These are phyloP conservation scores for Jacana jacana DNA, from an alignment of 2,113 vertebrate genomes.

Conservation along the genomic window DNA sequence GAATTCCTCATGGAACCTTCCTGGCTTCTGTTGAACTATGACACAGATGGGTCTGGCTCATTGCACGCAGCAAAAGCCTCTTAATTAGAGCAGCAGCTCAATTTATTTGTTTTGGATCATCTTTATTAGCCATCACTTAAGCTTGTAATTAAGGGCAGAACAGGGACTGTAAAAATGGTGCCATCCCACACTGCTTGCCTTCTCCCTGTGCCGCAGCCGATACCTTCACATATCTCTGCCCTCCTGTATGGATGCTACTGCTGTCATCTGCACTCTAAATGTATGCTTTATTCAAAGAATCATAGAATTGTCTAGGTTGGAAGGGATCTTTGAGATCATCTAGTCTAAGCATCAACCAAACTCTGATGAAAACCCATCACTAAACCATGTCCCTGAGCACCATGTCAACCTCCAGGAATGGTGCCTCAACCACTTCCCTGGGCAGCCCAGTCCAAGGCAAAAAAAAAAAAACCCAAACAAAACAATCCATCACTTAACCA, in stretches of 20 bases:
- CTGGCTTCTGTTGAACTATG: not conserved
- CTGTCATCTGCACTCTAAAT: not conserved
- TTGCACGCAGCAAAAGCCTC: not conserved
- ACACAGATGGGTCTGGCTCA: constrained; percentile 32
- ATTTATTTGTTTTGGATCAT: constrained; percentile 56
- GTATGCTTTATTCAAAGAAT: not conserved
- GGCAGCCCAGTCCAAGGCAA: too few species aligned
- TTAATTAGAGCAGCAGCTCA: constrained; percentile 54
- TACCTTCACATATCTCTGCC: not conserved
- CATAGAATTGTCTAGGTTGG: too few species aligned
- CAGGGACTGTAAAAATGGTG: not conserved
- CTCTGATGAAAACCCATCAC: too few species aligned
- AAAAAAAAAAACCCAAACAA: too few species aligned
- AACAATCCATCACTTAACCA: too few species aligned
- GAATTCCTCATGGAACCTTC: not conserved
- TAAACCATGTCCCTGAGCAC: too few species aligned
- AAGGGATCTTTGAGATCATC: too few species aligned
- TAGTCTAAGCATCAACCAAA: too few species aligned
- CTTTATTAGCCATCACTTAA: constrained; percentile 40
- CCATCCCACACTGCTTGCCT: not conserved
- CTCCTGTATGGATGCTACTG: not conserved
- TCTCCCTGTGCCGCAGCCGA: not conserved
- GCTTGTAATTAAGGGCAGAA: constrained; percentile 12
- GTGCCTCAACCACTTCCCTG: too few species aligned
- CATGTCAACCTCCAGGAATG: too few species aligned